phyloP scores from a whole-genome alignment of 2,113 vertebrate species.

The Anthoscopus minutus region DNA sequence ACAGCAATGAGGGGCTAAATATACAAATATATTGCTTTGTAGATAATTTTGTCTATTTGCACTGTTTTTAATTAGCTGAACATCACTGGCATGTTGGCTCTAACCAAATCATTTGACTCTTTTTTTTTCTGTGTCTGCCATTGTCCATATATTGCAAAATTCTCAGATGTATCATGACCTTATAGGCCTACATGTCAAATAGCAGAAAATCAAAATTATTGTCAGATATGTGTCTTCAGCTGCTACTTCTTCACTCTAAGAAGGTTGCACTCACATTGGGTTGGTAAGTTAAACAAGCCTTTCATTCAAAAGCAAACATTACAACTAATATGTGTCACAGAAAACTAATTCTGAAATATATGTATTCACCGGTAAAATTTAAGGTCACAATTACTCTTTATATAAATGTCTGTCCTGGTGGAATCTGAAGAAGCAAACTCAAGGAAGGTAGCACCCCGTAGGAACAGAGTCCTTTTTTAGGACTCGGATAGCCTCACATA shows the following conservation, averaged over 20 bases:
- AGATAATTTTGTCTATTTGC: not conserved
- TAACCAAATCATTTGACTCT: not conserved
- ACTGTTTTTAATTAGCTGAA: not conserved
- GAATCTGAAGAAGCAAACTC: not conserved
- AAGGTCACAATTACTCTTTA: not conserved
- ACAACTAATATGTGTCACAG: not conserved
- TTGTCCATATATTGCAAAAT: not conserved
- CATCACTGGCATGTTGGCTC: not conserved
- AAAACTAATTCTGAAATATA: not conserved
- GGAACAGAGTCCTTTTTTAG: not conserved
- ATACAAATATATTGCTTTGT: not conserved
- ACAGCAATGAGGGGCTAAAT: not conserved
- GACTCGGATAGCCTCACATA: not conserved
- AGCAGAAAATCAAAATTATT: not conserved
- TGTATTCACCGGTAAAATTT: not conserved
- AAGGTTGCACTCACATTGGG: not conserved
- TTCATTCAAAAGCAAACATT: not conserved
- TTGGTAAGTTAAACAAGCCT: not conserved
- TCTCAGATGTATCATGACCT: not conserved
- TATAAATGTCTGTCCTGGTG: not conserved
- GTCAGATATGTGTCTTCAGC: not conserved
- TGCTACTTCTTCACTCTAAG: not conserved
- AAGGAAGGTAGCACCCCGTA: not conserved
- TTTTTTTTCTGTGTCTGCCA: not conserved
- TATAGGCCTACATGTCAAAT: not conserved